Evolutionary conservation across 2,113 vertebrate genomes (phyloP), one percentile per base, ranked within the genome.

Genomic region (Saimiri boliviensis): DNA sequence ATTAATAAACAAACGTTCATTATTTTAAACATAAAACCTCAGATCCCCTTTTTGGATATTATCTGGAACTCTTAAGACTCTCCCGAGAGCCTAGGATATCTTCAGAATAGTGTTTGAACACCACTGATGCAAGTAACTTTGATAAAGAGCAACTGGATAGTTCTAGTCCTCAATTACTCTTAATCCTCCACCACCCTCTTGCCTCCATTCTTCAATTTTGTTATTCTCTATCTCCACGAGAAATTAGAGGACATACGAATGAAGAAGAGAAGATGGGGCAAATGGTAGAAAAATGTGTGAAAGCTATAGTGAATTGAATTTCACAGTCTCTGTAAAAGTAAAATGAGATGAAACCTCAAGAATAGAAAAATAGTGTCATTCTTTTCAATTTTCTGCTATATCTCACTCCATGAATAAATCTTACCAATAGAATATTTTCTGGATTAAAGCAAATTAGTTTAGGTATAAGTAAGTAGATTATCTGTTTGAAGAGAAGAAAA

Each of bases 41-140:
- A 54, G 42, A 84, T 8, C 32, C 12, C 1, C 8, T 86, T 82
- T 56, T 73, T 19, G n/a, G 27, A 6, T 76, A 91, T 91, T 54
- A 86, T 11, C 27, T 85, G n/a, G 54, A 91, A 42, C 5, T 94
- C 21, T 77, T 77, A 40, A 84, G 40, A 52, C 21, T 91, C 13
- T 91, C 21, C 9, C 20, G 73, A 80, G 6, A 40, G 21, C 0
- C 70, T 77, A 13, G 7, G 1, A 47, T 93, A 66, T 86, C 13
- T 91, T 93, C 81, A 12, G 16, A 89, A 68, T 9, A 66, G 80
- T 89, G 1, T 90, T 90, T 80, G 60, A 70, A 96, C 96, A 68
- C 8, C 27, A 81, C 5, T 49, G 13, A 42, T 54, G 1, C 32
- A 88, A 17, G 25, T 74, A 79, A 54, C 8, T 42, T 5, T 49